Evolutionary conservation across 2,888 invertebrate genomes (phyloP).

Genomic region (Drosophila subquinaria): DNA sequence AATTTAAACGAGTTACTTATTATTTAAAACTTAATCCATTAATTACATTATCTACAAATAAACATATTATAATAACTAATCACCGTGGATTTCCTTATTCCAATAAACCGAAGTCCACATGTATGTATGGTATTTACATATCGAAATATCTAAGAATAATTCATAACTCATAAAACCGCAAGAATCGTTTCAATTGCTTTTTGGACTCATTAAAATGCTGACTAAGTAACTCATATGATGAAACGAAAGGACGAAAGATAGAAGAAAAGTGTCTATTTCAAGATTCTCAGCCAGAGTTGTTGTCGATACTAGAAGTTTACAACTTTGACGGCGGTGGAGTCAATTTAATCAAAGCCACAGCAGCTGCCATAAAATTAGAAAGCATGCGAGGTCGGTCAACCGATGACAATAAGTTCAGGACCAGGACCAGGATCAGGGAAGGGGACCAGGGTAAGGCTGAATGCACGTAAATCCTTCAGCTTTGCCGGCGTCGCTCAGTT

Average conservation of each 20-base stretch:
- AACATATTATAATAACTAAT: too few relatives aligned
- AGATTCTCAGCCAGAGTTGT: slow-evolving; percentile 11
- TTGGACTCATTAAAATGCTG: slow-evolving; percentile 28
- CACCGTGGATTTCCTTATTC: too few relatives aligned
- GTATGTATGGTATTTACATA: slow-evolving; percentile 18
- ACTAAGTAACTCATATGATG: slow-evolving; percentile 17
- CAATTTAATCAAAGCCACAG: slow-evolving; percentile 48
- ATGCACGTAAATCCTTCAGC: slow-evolving; percentile 55
- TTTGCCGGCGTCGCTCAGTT: slow-evolving; percentile 53
- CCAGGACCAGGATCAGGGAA: neutral
- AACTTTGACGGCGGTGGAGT: slow-evolving; percentile 11
- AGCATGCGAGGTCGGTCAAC: slow-evolving; percentile 18
- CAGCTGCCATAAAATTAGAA: slow-evolving; percentile 50
- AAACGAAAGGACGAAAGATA: neutral
- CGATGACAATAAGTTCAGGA: slow-evolving; percentile 36
- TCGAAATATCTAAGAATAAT: slow-evolving; percentile 11
- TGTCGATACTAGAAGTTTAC: slow-evolving; percentile 37
- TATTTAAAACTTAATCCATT: too few relatives aligned
- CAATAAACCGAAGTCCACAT: too few relatives aligned
- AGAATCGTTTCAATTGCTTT: slow-evolving; percentile 31
- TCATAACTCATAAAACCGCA: slow-evolving; percentile 42
- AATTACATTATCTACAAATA: too few relatives aligned
- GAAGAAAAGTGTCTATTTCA: too few relatives aligned
- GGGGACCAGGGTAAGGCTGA: neutral
- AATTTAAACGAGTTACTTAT: too few relatives aligned